Evolutionary conservation across 2,113 vertebrate species (phyloP).

Genomic region (Sorex fumeus): DNA sequence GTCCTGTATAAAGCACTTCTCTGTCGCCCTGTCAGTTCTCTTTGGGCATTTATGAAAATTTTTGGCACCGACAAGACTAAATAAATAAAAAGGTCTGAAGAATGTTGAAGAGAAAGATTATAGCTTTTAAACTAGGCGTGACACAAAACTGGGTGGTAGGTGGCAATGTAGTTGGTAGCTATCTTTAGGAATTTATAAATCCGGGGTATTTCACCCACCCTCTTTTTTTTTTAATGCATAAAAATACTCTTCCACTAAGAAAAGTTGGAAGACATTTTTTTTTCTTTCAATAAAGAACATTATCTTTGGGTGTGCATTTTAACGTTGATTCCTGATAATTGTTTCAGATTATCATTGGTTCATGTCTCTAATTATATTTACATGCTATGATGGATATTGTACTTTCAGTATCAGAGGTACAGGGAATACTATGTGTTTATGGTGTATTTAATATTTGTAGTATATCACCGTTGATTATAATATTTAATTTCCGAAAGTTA

Average conservation of each 20-base stretch:
- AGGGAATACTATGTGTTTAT: background rate
- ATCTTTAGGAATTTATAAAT: slow-evolving; percentile 58
- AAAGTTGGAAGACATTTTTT: background rate
- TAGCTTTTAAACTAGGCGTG: background rate
- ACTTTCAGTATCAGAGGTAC: background rate
- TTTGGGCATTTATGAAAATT: slow-evolving; percentile 25
- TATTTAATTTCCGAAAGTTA: slow-evolving; percentile 44
- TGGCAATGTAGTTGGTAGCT: slow-evolving; percentile 37
- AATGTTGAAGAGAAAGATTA: slow-evolving; percentile 52
- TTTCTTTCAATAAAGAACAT: slow-evolving; percentile 37
- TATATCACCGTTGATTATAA: background rate
- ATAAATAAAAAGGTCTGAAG: slow-evolving; percentile 62
- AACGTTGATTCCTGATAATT: background rate
- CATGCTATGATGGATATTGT: slow-evolving; percentile 22
- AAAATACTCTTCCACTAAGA: background rate
- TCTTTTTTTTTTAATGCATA: background rate
- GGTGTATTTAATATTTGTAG: background rate
- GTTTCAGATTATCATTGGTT: background rate
- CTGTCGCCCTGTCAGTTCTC: slow-evolving; percentile 71
- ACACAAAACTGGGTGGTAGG: background rate
- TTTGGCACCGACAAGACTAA: slow-evolving; percentile 44
- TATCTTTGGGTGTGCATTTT: background rate
- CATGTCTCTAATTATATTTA: slow-evolving; percentile 17
- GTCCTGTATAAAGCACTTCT: slow-evolving; percentile 55
- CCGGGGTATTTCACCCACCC: slow-evolving; percentile 27